Percentiles rank a stretch among this genome's conserved stretches.
These are phyloP conservation scores for Catocala nupta DNA, from an alignment of 2,888 invertebrate genomes.

Conservation along the genomic window DNA sequence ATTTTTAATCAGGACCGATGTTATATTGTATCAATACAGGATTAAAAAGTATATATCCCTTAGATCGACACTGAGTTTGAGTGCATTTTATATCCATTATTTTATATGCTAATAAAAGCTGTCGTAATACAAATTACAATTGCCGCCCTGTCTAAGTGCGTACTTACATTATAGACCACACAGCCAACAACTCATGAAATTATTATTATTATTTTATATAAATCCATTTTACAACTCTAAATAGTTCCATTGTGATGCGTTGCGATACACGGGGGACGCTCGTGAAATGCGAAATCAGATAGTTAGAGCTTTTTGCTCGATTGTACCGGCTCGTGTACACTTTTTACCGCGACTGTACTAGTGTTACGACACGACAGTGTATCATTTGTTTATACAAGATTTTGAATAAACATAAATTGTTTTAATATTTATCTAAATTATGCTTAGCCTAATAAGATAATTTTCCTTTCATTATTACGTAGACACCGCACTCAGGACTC, in stretches of 20 bases:
- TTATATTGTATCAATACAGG: no score
- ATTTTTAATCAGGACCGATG: no score
- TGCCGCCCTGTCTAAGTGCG: no score
- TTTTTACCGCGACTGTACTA: conserved; percentile 53
- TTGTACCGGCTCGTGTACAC: conserved; percentile 55
- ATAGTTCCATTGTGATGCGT: conserved; percentile 39
- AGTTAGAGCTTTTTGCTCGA: conserved; percentile 63
- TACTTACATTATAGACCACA: no score
- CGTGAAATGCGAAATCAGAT: conserved; percentile 78
- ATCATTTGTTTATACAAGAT: conserved; percentile 38
- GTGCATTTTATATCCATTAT: no score
- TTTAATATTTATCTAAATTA: neutral
- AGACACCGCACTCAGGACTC: no score
- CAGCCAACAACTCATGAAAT: no score
- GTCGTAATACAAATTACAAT: no score
- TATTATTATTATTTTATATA: neutral
- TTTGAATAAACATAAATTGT: neutral
- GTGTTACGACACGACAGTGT: conserved; percentile 38
- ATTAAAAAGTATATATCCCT: no score
- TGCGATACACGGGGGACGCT: conserved; percentile 58
- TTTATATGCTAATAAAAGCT: no score
- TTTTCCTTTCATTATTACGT: neutral
- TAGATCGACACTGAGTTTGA: no score
- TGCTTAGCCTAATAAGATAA: neutral
- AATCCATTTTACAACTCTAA: conserved; percentile 46